Conservation (phyloP, 2,888 invertebrate genomes). For the Magallana nippona region DNA sequence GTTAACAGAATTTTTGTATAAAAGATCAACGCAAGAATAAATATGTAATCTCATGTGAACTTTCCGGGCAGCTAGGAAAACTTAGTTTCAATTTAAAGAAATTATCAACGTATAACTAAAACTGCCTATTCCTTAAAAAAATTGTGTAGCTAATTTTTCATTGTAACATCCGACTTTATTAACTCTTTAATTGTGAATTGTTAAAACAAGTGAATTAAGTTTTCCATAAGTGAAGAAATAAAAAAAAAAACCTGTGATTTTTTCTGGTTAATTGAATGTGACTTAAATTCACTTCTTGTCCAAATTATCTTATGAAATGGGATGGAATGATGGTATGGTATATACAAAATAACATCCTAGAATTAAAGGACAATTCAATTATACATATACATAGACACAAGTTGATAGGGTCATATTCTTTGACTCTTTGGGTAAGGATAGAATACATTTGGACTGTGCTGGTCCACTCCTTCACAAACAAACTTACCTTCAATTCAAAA, state of each 20-base stretch:
- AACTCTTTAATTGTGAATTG: neutral
- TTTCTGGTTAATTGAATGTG: neutral
- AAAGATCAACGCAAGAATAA: too few species aligned
- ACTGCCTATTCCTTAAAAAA: too few species aligned
- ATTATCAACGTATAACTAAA: too few species aligned
- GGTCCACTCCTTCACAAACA: neutral
- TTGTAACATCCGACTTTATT: too few species aligned
- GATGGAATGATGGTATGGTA: neutral
- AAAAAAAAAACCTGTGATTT: neutral
- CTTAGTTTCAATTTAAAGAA: too few species aligned
- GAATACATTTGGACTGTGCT: conserved; percentile 6
- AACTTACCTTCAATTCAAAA: conserved; percentile 25
- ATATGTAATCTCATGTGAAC: too few species aligned
- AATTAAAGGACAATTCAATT: neutral
- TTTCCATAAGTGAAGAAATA: neutral
- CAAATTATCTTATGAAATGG: neutral
- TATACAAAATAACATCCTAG: neutral
- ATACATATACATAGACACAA: neutral
- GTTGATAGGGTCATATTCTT: too few species aligned
- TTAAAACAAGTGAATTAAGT: neutral
- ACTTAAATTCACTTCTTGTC: neutral
- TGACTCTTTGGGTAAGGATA: neutral
- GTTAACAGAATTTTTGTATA: too few species aligned
- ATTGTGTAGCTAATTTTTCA: too few species aligned
- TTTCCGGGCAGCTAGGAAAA: too few species aligned